Evolutionary conservation across 1,140 invertebrate genomes (phyloP), one percentile per base, ranked within the genome.

Genomic region (Cotesia chilonis): DNA sequence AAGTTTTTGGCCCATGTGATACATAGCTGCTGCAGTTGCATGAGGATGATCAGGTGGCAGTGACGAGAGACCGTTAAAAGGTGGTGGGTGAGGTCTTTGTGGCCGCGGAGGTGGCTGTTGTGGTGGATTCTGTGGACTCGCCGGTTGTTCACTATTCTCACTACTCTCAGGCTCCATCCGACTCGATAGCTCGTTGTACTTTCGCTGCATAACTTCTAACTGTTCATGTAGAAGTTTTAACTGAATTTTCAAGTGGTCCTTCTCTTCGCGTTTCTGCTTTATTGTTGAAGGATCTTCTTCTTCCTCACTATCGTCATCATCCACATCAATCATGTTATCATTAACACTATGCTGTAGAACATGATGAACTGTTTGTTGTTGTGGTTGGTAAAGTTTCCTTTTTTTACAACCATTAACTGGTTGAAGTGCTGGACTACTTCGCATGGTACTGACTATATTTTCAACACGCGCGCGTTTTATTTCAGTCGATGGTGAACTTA

Each of bases 361-460:
- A 71, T 85, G 85, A 74, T 87, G 85, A 20, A 83, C 83, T 4
- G 83, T 85, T 82, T 97, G 95, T 80, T 98, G 96, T 82, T 97
- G 95, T 1, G 97, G 97, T 78, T 98, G 95, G 83, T 98, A 98
- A n/a, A 98, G 89, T 85, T 98, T 99, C 20, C 97, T 90, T 87
- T 98, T 98, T 84, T 97, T 97, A 88, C 94, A 98, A 55, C 94
- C 96, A 84, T 95, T 96, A 69, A 95, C 94, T 83, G 91, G 88
- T 77, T 89, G 88, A 14, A 92, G 89, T 35, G 91, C 92, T 5
- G 94, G 94, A 78, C 94, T 95, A 76, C 93, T 93, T 71, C 94
- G 90, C 93, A 97, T 97, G 63, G 93, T 94, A 66, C 93, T 95
- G 65, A 97, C 94, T 74, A 98, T 97, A 84, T 96, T 96, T 88